Evolutionary conservation across 1,140 invertebrate species (phyloP), one percentile per base, ranked within the genome.

Genomic region (Pseudomyrmex dendroicus): DNA sequence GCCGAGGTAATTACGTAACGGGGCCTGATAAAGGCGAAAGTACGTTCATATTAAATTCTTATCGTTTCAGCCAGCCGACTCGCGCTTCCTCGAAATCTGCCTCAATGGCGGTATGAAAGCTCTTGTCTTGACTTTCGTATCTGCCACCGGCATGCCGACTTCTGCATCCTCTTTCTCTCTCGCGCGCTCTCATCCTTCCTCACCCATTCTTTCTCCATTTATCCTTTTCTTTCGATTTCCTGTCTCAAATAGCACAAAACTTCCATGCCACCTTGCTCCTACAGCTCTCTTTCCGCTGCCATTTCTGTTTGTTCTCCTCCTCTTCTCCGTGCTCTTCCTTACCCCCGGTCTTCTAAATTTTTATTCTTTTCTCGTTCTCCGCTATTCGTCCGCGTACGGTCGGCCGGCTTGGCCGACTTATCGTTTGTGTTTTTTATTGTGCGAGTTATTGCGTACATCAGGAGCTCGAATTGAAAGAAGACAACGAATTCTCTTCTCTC

Each of bases 391-490:
- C 74, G 46, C n/a, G 13, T 13, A 50, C 72, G 10, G 46, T n/a
- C 17, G 61, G 46, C 35, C 13, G 61, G 66, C 63, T 72, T 73
- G 82, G 82, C 78, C 84, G 84, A 92, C 88, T 92, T 93, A 91
- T 92, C 90, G 90, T 83, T 73, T 77, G 84, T 25, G 25, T 82
- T 92, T 93, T 93, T 93, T 92, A 92, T 93, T 92, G 89, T 88
- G 46, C 66, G 83, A 91, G 91, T 92, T 92, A 92, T 92, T 89
- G 90, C 92, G 83, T 89, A 90, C 90, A 90, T 89, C 83, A 88
- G 86, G 76, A 74, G 83, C 5, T 7, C 78, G 10, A 35, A 77
- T 85, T 66, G 85, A 86, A 78, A 82, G 87, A 88, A 90, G 91
- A 93, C 91, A 35, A 35, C 35, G 5, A 35, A 35, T 35, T 35